Evolutionary conservation across 2,888 invertebrate genomes (phyloP), one percentile per base, ranked within the genome.

Genomic region (Oxytorus armatus): DNA sequence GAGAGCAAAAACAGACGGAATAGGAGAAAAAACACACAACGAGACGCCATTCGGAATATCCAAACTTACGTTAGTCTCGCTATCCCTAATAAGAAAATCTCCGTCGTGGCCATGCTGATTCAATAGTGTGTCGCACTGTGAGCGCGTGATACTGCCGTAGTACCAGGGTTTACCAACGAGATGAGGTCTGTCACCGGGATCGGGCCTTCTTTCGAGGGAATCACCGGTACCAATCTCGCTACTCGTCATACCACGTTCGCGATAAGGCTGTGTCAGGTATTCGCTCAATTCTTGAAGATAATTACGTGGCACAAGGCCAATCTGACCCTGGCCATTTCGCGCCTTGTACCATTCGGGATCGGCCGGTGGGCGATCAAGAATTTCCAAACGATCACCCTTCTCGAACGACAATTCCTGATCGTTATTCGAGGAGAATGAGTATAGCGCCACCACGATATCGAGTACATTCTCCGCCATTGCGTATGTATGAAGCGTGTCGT

Each of bases 311-410:
- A 99, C 98, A 87, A 99, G 95, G 70, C 99, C 99, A 81, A 97
- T 94, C 92, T 97, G 96, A 4, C 99, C 99, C 92, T 96, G 96
- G 72, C 95, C 95, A 93, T 99, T 99, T 59, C 98, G 94, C 72
- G 99, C 99, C 91, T 97, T 96, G 94, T 96, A 98, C 99, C 99
- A 99, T 93, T 99, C 99, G 7, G 99, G 99, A 94, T 99, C 99
- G 82, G 98, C 97, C 4, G 96, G 95, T 7, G 99, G 99, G 90
- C 98, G 96, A 93, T 99, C 99, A 83, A 99, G 94, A 86, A 99
- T 98, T 93, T 99, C 98, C 85, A 99, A 93, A 65, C 97, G 95
- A 93, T 99, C 99, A 66, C 98, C 98, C 91, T 99, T 99, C 92
- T 98, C 98, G 92, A 99, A 99, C 84, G 97, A 97, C 86, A 99